Conservation (phyloP, 1,140 invertebrate species). For the Ceratosolen solmsi region DNA sequence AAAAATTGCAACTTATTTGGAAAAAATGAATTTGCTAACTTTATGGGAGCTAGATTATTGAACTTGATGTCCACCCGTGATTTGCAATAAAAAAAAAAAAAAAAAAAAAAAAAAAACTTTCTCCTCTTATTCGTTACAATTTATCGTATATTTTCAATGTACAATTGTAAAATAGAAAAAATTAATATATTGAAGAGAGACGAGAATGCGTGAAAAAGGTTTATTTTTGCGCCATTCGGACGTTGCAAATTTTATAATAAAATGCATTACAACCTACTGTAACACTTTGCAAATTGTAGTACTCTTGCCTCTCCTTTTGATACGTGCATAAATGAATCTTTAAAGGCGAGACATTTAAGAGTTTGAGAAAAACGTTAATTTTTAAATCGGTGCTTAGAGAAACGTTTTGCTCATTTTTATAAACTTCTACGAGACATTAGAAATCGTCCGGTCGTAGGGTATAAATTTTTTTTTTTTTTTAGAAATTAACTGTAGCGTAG, state of each 20-base stretch:
- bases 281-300: conserved; percentile 4
- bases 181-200: too few relatives aligned
- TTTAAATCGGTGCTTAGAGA: background rate
- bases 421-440: conserved; percentile 9
- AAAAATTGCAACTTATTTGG: too few relatives aligned
- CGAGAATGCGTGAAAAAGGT: background rate
- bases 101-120: too few relatives aligned
- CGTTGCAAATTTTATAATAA: background rate
- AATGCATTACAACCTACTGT: background rate
- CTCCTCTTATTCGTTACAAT: too few relatives aligned
- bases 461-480: too few relatives aligned
- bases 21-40: too few relatives aligned
- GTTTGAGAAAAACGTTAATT: background rate
- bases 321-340: background rate
- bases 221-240: background rate
- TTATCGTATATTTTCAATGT: too few relatives aligned
- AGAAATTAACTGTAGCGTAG: background rate
- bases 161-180: too few relatives aligned
- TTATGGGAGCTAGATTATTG: too few relatives aligned
- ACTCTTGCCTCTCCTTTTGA: background rate
- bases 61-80: too few relatives aligned
- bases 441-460: background rate
- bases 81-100: too few relatives aligned
- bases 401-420: background rate
- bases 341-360: background rate